Conservation (phyloP, 2,888 invertebrate genomes). For the Drosophila stalkeri region DNA sequence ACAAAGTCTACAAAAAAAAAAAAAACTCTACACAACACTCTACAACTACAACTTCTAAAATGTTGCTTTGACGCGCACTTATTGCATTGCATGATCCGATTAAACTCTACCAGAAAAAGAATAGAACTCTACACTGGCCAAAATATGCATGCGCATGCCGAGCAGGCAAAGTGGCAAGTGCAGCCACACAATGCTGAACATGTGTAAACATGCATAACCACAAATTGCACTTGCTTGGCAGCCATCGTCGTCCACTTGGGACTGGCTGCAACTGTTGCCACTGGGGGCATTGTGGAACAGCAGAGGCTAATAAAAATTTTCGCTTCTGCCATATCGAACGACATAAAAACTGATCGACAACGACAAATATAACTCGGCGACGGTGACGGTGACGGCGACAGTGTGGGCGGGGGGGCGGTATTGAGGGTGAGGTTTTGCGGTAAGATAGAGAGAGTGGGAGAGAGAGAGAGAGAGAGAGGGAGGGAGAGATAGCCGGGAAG, state of each 20-base stretch:
- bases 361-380: conserved; percentile 77
- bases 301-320: conserved; percentile 77
- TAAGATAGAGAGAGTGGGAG: too few relatives aligned
- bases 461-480: not conserved
- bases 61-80: too few relatives aligned
- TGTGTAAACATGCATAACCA: conserved; percentile 55
- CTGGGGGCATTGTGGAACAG: conserved; percentile 62
- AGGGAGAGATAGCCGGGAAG: not conserved
- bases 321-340: conserved; percentile 77
- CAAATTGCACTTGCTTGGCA: conserved; percentile 78
- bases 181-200: conserved; percentile 14
- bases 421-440: not conserved
- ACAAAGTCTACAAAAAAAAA: conserved; percentile 19
- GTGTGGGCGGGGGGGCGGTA: conserved; percentile 14
- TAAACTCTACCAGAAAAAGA: conserved; percentile 11
- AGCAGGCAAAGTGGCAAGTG: conserved; percentile 4
- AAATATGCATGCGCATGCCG: not conserved
- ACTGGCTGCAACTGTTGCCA: conserved; percentile 27
- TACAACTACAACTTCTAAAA: too few relatives aligned
- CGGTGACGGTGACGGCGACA: conserved; percentile 33
- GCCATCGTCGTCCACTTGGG: conserved; percentile 57
- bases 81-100: not conserved
- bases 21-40: too few relatives aligned
- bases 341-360: conserved; percentile 81
- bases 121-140: conserved; percentile 28